Base-by-base conservation (phyloP, 2,113 vertebrate genomes). In the Leptobrachium leishanense region DNA sequence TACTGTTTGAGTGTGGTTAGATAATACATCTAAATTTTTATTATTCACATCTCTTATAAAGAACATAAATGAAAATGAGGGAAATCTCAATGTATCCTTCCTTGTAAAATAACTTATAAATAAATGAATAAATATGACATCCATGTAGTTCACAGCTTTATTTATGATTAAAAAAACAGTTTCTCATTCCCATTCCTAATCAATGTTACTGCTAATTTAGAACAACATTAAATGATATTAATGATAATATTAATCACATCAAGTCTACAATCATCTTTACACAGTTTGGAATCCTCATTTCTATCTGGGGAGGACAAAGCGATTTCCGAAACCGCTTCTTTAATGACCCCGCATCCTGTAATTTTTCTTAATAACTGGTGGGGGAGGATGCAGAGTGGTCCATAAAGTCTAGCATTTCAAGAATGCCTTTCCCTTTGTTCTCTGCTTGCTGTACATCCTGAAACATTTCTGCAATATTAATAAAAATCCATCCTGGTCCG, bases 331-430 rank as follows among this genome's bases (percentile, higher is more conserved):
- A 79, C 77, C 63, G 76, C 67, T 73, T 50, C 70, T 54, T 71
- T 79, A 59, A 79, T 79, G 54, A 79, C 63, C 42, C 41, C 43
- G 46, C 63, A 66, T 79, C 62, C 77, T 73, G 77, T 73, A 73
- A 79, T 79, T 79, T 79, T 41, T 79, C 70, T 74, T 74, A 79
- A 73, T 73, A 79, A 73, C 62, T 50, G 42, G 42, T 73, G 70
- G 77, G 63, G 63, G 70, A 39, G 70, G 70, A 57, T 67, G 67
- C 55, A 73, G 15, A 42, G 50, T 43, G 63, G 71, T 43, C 77
- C 41, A 79, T 73, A 65, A 79, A 79, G 8, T 55, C 46, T 66
- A 39, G 10, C 44, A 42, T 11, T 65, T 64, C 43, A 72, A 65
- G 44, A 7, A 73, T 67, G 50, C 71, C 44, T 65, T 74, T 57